Conservation (phyloP, 1,140 invertebrate species). For the Papilio xuthus region DNA sequence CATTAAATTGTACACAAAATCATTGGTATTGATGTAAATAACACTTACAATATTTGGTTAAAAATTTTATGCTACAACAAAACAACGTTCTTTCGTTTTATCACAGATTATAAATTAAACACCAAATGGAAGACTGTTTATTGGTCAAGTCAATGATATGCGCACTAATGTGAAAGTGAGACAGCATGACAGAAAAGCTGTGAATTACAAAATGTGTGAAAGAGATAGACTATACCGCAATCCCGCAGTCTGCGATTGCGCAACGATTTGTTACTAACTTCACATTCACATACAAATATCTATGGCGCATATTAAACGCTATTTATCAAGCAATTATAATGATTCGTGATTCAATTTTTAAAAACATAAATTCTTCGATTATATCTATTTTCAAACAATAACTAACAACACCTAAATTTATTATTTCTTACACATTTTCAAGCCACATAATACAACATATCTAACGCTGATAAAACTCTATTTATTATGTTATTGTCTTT, state of each 20-base stretch:
- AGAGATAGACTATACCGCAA: not conserved
- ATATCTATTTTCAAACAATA: too few species aligned
- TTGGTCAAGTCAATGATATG: constrained; percentile 33
- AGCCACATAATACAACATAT: not conserved
- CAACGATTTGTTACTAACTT: not conserved
- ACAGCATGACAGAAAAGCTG: not conserved
- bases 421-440: not conserved
- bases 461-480: constrained; percentile 1
- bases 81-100: constrained; percentile 36
- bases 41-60: constrained; percentile 25
- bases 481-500: constrained; percentile 12
- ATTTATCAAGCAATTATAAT: not conserved
- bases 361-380: too few species aligned
- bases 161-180: not conserved
- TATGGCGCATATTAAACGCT: not conserved
- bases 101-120: constrained; percentile 41
- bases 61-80: constrained; percentile 28
- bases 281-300: not conserved
- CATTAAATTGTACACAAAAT: constrained; percentile 15
- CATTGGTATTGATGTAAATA: constrained; percentile 8
- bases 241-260: not conserved
- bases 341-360: not conserved
- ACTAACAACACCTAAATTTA: too few species aligned
- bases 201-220: not conserved
- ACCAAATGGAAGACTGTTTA: constrained; percentile 42